Evolutionary conservation across 1,140 invertebrate species (phyloP).

Genomic region (Doryteuthis pealeii): DNA sequence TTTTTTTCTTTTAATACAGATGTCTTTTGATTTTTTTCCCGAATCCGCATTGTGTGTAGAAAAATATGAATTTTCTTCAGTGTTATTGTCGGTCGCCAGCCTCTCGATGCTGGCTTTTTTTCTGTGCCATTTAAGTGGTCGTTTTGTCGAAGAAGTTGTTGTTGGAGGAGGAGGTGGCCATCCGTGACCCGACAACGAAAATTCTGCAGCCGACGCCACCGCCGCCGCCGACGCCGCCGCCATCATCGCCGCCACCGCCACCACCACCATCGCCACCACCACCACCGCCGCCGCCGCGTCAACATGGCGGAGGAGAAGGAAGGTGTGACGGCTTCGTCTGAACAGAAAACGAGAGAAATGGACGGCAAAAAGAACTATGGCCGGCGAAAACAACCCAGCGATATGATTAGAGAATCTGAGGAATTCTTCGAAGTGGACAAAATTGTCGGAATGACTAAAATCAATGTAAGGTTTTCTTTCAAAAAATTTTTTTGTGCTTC

Average conservation of each 20-base stretch:
- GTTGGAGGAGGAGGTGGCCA: background rate
- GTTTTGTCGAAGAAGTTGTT: background rate
- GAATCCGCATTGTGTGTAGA: background rate
- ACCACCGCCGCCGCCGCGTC: background rate
- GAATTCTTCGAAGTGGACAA: conserved; percentile 13
- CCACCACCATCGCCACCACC: background rate
- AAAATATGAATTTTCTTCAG: background rate
- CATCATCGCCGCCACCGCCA: background rate
- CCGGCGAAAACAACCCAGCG: conserved; percentile 4
- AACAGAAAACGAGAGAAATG: background rate
- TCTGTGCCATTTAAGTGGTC: background rate
- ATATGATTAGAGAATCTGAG: background rate
- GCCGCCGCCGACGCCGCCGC: background rate
- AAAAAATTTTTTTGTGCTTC: background rate
- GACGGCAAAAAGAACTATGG: conserved; percentile 14
- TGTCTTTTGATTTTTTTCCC: too few species aligned
- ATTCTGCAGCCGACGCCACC: background rate
- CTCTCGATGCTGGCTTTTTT: background rate
- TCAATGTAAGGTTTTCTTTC: conserved; percentile 11
- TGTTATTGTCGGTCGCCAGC: background rate
- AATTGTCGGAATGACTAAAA: conserved; percentile 12
- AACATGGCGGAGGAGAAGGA: conserved; percentile 12
- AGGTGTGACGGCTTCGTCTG: background rate
- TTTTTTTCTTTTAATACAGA: too few species aligned
- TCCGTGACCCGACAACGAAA: background rate